phyloP scores from a whole-genome alignment of 1,140 invertebrate genomes.

The Zeugodacus cucurbitae region DNA sequence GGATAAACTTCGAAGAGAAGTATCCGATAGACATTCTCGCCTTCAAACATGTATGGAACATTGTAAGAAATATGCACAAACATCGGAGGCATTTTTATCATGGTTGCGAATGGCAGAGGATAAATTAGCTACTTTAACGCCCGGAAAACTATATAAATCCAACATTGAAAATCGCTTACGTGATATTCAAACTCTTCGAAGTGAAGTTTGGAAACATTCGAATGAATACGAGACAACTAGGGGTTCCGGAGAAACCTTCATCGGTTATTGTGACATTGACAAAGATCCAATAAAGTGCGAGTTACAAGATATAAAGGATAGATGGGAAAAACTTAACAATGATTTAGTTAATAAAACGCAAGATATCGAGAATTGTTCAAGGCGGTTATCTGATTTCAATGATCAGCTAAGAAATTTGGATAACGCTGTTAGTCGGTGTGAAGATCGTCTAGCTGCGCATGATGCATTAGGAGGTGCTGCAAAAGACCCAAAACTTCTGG shows the following conservation, averaged over 20 bases:
- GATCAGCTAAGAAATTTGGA: constrained; percentile 86
- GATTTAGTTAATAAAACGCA: constrained; percentile 75
- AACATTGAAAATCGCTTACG: constrained; percentile 90
- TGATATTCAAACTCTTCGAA: constrained; percentile 89
- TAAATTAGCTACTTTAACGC: constrained; percentile 81
- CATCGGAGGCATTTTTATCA: constrained; percentile 85
- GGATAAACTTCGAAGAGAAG: constrained; percentile 89
- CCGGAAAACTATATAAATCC: constrained; percentile 83
- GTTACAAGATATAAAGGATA: constrained; percentile 80
- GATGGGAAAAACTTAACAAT: constrained; percentile 92
- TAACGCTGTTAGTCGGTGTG: constrained; percentile 84
- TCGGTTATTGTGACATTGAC: constrained; percentile 87
- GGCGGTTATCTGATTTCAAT: constrained; percentile 84
- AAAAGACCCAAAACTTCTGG: constrained; percentile 83
- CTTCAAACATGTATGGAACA: constrained; percentile 92
- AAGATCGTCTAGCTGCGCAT: constrained; percentile 86
- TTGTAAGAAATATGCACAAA: constrained; percentile 88
- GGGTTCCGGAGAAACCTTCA: constrained; percentile 86
- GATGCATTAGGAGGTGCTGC: constrained; percentile 82
- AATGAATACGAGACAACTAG: constrained; percentile 92
- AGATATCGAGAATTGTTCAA: constrained; percentile 85
- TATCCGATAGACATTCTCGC: constrained; percentile 83
- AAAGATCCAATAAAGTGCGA: constrained; percentile 89
- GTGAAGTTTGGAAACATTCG: constrained; percentile 90
- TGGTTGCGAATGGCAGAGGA: constrained; percentile 91